phyloP scores from a whole-genome alignment of 2,797 vertebrate species.

The Tolypeutes matacus region DNA sequence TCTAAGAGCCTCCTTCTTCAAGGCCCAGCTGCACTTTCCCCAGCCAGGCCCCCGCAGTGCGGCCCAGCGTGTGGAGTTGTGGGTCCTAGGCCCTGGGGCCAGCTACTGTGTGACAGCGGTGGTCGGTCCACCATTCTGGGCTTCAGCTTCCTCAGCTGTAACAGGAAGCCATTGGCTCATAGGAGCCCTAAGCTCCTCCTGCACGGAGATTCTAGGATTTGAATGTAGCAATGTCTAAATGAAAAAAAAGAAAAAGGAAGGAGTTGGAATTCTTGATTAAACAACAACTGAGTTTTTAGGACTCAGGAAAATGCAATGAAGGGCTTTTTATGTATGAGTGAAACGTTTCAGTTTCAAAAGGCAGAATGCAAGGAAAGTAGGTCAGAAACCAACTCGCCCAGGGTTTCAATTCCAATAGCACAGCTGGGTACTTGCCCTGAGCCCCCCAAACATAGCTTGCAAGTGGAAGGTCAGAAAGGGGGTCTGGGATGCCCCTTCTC shows the following conservation, averaged over 20 bases:
- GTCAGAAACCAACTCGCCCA: background rate
- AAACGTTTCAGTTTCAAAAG: slow-evolving; percentile 22
- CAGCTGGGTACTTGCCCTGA: background rate
- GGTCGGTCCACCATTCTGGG: background rate
- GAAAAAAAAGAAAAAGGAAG: too few species aligned
- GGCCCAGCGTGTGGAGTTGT: rapidly evolving
- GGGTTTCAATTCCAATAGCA: background rate
- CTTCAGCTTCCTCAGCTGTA: background rate
- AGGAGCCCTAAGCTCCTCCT: background rate
- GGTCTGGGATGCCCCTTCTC: background rate
- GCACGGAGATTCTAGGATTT: background rate
- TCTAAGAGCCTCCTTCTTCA: background rate
- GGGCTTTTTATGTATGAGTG: background rate
- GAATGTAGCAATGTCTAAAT: background rate
- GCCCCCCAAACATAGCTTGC: background rate
- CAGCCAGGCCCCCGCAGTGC: background rate
- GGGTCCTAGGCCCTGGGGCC: background rate
- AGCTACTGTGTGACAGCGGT: background rate
- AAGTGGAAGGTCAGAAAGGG: background rate
- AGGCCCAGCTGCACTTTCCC: background rate
- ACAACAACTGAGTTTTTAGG: background rate
- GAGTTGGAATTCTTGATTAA: background rate
- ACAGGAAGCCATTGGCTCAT: background rate
- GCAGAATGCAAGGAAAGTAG: background rate
- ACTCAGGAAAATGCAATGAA: background rate